Conservation (phyloP, 37 sponge, comb jelly and placozoan genomes). For the Tethya wilhelma region DNA sequence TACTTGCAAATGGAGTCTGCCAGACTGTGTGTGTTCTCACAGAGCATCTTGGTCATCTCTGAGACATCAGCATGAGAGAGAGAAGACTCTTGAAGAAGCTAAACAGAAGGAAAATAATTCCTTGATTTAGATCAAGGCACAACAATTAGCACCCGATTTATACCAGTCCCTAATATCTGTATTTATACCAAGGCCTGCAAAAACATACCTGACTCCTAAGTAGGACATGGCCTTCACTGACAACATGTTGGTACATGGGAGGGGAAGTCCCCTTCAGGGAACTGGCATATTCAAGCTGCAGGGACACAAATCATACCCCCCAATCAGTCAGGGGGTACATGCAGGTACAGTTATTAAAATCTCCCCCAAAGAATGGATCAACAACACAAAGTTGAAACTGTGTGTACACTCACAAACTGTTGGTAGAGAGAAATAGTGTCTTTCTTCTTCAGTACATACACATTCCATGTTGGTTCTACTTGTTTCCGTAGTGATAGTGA, state of each 20-base stretch:
- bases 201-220: slow-evolving; percentile 21
- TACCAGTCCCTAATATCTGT: too few relatives aligned
- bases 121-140: too few relatives aligned
- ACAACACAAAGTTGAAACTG: background rate
- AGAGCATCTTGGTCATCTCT: background rate
- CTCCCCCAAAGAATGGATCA: background rate
- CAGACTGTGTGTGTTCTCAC: slow-evolving; percentile 35
- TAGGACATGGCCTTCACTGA: slow-evolving; percentile 55
- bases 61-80: background rate
- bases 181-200: too few relatives aligned
- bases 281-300: slow-evolving; percentile 40
- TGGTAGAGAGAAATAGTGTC: slow-evolving; percentile 21
- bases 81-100: background rate
- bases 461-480: slow-evolving; percentile 43
- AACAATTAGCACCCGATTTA: too few relatives aligned
- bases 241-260: slow-evolving; percentile 47
- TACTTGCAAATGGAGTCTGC: slow-evolving; percentile 50
- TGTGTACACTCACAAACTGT: slow-evolving; percentile 65
- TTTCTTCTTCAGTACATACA: slow-evolving; percentile 55
- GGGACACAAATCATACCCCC: background rate
- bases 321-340: background rate
- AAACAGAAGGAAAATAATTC: background rate
- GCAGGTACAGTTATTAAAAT: background rate
- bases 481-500: slow-evolving; percentile 34
- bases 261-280: slow-evolving; percentile 31